Conservation (phyloP, 2,888 invertebrate genomes). For the Bellardia bayeri region DNA sequence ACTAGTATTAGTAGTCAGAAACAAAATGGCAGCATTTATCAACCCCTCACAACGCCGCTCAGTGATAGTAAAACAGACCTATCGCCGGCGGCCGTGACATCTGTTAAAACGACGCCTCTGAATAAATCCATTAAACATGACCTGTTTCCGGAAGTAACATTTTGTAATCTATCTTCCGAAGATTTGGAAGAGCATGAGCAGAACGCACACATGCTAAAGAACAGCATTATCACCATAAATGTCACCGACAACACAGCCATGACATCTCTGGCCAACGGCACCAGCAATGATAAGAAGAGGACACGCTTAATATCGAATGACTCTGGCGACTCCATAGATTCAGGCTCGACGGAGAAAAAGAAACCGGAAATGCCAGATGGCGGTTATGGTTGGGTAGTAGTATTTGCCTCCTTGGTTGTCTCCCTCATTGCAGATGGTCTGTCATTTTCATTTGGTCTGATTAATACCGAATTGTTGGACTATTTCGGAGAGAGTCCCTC, state of each 20-base stretch:
- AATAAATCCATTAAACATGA: constrained; percentile 81
- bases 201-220: constrained; percentile 74
- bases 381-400: constrained; percentile 87
- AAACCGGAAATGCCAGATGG: constrained; percentile 84
- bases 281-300: constrained; percentile 75
- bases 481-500: constrained; percentile 93
- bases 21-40: constrained; percentile 77
- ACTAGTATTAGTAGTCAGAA: constrained; percentile 57
- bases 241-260: constrained; percentile 68
- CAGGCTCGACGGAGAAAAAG: constrained; percentile 82
- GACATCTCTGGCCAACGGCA: constrained; percentile 63
- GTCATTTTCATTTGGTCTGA: constrained; percentile 95
- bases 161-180: constrained; percentile 82
- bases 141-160: constrained; percentile 83
- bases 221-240: constrained; percentile 78
- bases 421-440: constrained; percentile 97
- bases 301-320: constrained; percentile 82
- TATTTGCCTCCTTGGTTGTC: constrained; percentile 92
- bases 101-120: constrained; percentile 78
- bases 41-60: constrained; percentile 67
- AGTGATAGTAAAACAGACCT: constrained; percentile 38
- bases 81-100: constrained; percentile 64
- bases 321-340: constrained; percentile 83
- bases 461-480: constrained; percentile 92
- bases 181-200: constrained; percentile 75